Percentiles rank a stretch among this genome's conserved stretches.
These are phyloP conservation scores for Liposcelis brunnea DNA, from an alignment of 2,888 invertebrate genomes.

Conservation along the genomic window DNA sequence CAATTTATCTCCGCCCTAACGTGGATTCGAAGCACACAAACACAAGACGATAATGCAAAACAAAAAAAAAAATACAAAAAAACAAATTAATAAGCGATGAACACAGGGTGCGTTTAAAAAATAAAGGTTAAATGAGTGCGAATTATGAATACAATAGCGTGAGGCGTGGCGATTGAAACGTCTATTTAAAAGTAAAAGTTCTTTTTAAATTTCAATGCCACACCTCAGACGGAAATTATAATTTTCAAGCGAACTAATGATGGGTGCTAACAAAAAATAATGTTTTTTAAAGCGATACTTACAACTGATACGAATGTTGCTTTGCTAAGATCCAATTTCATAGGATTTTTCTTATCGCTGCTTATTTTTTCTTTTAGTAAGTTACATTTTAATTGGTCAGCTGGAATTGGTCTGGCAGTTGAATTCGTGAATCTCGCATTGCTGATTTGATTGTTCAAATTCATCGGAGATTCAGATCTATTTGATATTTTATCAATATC, in stretches of 20 bases:
- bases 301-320: conserved; percentile 64
- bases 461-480: conserved; percentile 35
- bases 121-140: neutral
- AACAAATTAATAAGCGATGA: neutral
- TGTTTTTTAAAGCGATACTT: no score
- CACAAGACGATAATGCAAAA: conserved; percentile 3
- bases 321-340: conserved; percentile 17
- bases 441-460: conserved; percentile 49
- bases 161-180: conserved; percentile 3
- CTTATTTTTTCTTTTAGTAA: conserved; percentile 59
- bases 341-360: conserved; percentile 3
- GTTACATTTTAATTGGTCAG: conserved; percentile 85
- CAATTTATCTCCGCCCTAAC: conserved; percentile 26
- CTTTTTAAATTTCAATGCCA: no score
- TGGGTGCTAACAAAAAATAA: no score
- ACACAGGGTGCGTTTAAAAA: no score
- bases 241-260: no score
- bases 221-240: no score
- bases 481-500: conserved; percentile 28
- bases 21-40: no score
- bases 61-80: conserved; percentile 8
- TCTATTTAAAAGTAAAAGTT: no score
- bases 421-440: conserved; percentile 23
- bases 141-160: conserved; percentile 4
- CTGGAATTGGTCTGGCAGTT: conserved; percentile 48